Percentiles rank a stretch among this genome's conserved stretches.
phyloP scores from a whole-genome alignment of 2,113 vertebrate genomes.

The Pangasianodon hypophthalmus region DNA sequence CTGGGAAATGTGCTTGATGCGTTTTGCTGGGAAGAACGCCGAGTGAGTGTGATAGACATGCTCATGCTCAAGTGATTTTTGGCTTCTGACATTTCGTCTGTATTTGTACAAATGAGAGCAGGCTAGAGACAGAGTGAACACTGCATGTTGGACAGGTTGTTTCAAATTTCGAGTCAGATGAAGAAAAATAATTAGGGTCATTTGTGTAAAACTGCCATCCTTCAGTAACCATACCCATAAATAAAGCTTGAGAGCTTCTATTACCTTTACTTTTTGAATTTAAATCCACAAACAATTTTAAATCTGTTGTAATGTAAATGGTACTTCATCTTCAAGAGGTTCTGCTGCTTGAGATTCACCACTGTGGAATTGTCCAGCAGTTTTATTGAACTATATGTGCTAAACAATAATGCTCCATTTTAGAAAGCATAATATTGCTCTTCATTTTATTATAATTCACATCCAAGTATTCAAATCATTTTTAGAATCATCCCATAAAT shows the following conservation, averaged over 20 bases:
- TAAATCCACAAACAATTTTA: background rate
- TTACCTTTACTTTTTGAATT: background rate
- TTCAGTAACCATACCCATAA: background rate
- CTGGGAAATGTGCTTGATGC: conserved; percentile 7
- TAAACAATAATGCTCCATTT: background rate
- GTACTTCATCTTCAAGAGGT: background rate
- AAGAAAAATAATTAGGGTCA: conserved; percentile 1
- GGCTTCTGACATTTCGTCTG: conserved; percentile 9
- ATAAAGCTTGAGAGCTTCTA: background rate
- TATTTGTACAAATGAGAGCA: conserved; percentile 14
- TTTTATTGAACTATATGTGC: conserved; percentile 2
- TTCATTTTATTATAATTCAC: background rate
- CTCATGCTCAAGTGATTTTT: conserved; percentile 1
- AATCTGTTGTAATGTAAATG: background rate
- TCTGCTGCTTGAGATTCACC: background rate
- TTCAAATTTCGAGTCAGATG: background rate
- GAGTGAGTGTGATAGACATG: background rate
- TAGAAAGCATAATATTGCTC: background rate
- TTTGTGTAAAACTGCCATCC: conserved; percentile 14
- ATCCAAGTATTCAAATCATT: background rate
- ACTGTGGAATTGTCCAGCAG: background rate
- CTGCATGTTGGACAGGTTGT: background rate
- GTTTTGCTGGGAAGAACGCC: conserved; percentile 27
- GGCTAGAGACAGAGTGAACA: background rate
- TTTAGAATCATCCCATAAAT: background rate